These are phyloP conservation scores for Heteromyza rotundicornis DNA, from an alignment of 2,888 invertebrate genomes.

Conservation along the genomic window DNA sequence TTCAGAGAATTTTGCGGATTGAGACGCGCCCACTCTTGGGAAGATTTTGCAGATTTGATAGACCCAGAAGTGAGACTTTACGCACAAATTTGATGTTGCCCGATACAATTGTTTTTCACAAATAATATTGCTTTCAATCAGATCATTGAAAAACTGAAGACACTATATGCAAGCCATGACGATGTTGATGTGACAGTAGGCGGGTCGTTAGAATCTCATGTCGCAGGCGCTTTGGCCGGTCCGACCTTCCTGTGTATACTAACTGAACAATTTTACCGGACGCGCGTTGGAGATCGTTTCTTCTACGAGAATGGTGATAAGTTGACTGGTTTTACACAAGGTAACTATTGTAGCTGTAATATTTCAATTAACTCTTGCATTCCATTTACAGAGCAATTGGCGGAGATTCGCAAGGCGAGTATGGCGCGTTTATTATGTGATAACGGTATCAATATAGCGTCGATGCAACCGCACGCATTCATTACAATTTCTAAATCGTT, in stretches of 20 bases:
- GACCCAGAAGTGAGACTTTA: slow-evolving; percentile 68
- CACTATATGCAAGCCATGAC: slow-evolving; percentile 73
- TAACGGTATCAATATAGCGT: slow-evolving; percentile 73
- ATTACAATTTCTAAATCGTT: slow-evolving; percentile 69
- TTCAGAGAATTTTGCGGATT: slow-evolving; percentile 80
- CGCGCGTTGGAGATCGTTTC: slow-evolving; percentile 84
- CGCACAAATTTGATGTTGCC: background rate
- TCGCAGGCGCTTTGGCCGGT: slow-evolving; percentile 79
- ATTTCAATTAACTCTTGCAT: background rate
- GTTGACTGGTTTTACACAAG: slow-evolving; percentile 70
- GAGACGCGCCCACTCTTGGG: slow-evolving; percentile 71
- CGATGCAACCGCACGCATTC: slow-evolving; percentile 74
- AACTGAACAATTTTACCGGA: slow-evolving; percentile 85
- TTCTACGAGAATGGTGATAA: slow-evolving; percentile 79
- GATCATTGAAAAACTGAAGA: slow-evolving; percentile 69
- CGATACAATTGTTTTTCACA: background rate
- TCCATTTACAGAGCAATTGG: slow-evolving; percentile 72
- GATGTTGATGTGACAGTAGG: slow-evolving; percentile 89
- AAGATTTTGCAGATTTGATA: slow-evolving; percentile 74
- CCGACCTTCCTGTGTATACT: slow-evolving; percentile 89
- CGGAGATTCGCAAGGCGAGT: slow-evolving; percentile 77
- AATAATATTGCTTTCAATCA: too few relatives aligned
- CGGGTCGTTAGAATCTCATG: slow-evolving; percentile 78
- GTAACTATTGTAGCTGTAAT: slow-evolving; percentile 44
- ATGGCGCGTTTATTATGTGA: slow-evolving; percentile 82